Evolutionary conservation across 2,888 invertebrate genomes (phyloP).

Genomic region (Lithophane socia): DNA sequence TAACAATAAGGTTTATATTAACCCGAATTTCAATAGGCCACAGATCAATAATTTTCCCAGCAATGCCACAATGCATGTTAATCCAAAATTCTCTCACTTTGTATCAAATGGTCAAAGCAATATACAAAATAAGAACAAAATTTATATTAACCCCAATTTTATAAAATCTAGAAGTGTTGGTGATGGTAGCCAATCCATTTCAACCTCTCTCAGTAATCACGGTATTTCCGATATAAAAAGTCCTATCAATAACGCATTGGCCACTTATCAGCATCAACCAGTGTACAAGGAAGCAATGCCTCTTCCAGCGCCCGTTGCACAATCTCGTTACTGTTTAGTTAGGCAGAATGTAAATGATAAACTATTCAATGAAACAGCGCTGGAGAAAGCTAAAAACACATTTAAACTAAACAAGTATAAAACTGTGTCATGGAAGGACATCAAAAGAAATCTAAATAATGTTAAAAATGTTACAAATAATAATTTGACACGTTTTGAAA

Average conservation of each 20-base stretch:
- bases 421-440: slow-evolving; percentile 77
- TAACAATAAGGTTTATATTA: slow-evolving; percentile 82
- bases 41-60: slow-evolving; percentile 48
- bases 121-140: slow-evolving; percentile 72
- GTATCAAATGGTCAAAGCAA: slow-evolving; percentile 53
- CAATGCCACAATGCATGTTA: slow-evolving; percentile 75
- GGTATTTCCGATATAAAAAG: background rate
- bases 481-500: slow-evolving; percentile 28
- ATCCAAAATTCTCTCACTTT: slow-evolving; percentile 78
- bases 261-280: slow-evolving; percentile 19
- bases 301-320: slow-evolving; percentile 53
- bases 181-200: slow-evolving; percentile 14
- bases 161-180: slow-evolving; percentile 61
- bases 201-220: slow-evolving; percentile 5
- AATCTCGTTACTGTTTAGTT: slow-evolving; percentile 80
- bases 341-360: slow-evolving; percentile 69
- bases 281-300: slow-evolving; percentile 13
- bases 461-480: slow-evolving; percentile 50
- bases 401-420: slow-evolving; percentile 85
- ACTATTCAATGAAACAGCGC: slow-evolving; percentile 30
- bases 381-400: slow-evolving; percentile 70
- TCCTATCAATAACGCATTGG: background rate
- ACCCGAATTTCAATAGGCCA: slow-evolving; percentile 83
- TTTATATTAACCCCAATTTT: slow-evolving; percentile 89
- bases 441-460: slow-evolving; percentile 72